These are phyloP conservation scores for Drosophila buzzatii DNA, from an alignment of 2,888 invertebrate species.

Conservation along the genomic window DNA sequence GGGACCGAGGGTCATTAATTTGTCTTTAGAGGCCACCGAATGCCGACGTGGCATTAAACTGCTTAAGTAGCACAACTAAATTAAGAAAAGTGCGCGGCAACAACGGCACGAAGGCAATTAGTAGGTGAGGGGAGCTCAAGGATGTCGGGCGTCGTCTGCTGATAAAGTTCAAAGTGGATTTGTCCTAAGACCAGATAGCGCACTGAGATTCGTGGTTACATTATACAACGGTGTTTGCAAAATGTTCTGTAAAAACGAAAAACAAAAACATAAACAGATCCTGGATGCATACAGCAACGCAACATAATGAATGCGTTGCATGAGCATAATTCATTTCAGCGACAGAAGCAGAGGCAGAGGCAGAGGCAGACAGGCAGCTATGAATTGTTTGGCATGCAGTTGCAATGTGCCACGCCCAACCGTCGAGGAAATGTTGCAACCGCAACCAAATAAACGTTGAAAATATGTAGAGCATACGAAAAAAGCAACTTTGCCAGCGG, in stretches of 20 bases:
- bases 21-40: slow-evolving; percentile 62
- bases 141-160: slow-evolving; percentile 27
- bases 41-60: slow-evolving; percentile 66
- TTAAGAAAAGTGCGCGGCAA: slow-evolving; percentile 62
- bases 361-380: slow-evolving; percentile 15
- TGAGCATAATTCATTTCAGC: slow-evolving; percentile 41
- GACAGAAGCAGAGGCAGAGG: not conserved
- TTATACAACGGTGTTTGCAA: slow-evolving; percentile 1
- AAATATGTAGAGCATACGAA: slow-evolving; percentile 37
- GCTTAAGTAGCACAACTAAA: slow-evolving; percentile 78
- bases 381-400: slow-evolving; percentile 34
- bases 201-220: not conserved
- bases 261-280: not conserved
- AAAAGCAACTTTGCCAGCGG: slow-evolving; percentile 27
- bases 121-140: slow-evolving; percentile 20
- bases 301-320: slow-evolving; percentile 46
- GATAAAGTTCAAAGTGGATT: slow-evolving; percentile 58
- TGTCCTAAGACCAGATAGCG: slow-evolving; percentile 31
- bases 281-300: slow-evolving; percentile 15
- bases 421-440: slow-evolving; percentile 20
- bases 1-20: slow-evolving; percentile 70
- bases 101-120: slow-evolving; percentile 51
- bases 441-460: slow-evolving; percentile 31
- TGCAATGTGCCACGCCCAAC: slow-evolving; percentile 26
- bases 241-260: slow-evolving; percentile 13